A percentile compares a stretch with the other conserved stretches of the same genome.
Conservation (phyloP, 2,797 vertebrate genomes). For the Enteromius fasciolatus region DNA sequence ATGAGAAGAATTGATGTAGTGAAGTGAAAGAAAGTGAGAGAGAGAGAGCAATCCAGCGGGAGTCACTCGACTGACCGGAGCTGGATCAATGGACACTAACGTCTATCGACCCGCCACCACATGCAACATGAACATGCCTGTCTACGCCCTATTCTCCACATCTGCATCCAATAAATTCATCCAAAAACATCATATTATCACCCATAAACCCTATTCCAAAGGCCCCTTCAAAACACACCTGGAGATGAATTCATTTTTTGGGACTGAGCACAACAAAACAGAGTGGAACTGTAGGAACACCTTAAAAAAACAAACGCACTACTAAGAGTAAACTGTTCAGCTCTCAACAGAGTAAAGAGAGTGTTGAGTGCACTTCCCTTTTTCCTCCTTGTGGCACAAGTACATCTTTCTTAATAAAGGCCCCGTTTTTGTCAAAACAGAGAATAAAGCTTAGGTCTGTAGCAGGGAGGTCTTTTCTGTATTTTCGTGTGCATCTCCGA, state of each 20-base stretch:
- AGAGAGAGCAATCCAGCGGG: conserved; percentile 70
- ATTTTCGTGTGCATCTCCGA: conserved; percentile 46
- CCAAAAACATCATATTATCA: conserved; percentile 39
- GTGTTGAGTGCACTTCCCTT: conserved; percentile 29
- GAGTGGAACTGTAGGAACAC: conserved; percentile 9
- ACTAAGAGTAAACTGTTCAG: conserved; percentile 26
- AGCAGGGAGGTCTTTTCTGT: conserved; percentile 35
- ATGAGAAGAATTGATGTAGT: conserved; percentile 63
- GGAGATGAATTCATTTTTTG: conserved; percentile 25
- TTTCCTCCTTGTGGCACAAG: conserved; percentile 34
- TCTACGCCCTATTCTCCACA: conserved; percentile 45
- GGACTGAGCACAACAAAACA: conserved; percentile 3
- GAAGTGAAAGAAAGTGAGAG: conserved; percentile 50
- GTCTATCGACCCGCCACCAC: conserved; percentile 79
- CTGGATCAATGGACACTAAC: conserved; percentile 85
- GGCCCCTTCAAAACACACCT: conserved; percentile 14
- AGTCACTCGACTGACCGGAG: conserved; percentile 81
- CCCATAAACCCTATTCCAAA: neutral
- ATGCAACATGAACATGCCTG: conserved; percentile 51
- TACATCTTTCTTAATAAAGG: conserved; percentile 46
- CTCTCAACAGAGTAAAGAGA: conserved; percentile 30
- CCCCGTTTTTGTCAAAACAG: conserved; percentile 45
- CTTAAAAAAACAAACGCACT: conserved; percentile 27
- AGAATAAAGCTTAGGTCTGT: conserved; percentile 28
- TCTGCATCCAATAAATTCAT: conserved; percentile 39